Percentiles rank a stretch among this genome's conserved stretches.
These are phyloP conservation scores for Chloroceryle aenea DNA, from an alignment of 2,113 vertebrate species.

Conservation along the genomic window DNA sequence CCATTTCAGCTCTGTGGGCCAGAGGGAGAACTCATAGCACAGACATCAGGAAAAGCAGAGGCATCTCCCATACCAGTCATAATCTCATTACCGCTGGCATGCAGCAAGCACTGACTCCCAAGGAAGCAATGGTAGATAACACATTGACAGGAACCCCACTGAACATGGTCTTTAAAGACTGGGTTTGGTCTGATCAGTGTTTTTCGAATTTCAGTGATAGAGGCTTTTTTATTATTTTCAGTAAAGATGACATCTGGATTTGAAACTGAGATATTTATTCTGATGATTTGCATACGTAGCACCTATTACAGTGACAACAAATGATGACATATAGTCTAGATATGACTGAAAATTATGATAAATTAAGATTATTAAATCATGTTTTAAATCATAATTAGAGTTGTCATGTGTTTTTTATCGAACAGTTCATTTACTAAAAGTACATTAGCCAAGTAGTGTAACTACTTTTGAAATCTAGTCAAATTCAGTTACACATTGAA, in stretches of 20 bases:
- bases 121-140: not conserved
- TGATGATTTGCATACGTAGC: not conserved
- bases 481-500: not conserved
- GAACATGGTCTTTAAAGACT: not conserved
- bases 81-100: not conserved
- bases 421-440: not conserved
- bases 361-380: not conserved
- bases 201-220: not conserved
- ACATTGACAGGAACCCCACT: not conserved
- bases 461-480: not conserved
- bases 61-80: not conserved
- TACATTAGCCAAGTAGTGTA: not conserved
- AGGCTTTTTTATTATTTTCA: not conserved
- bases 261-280: not conserved
- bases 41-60: not conserved
- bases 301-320: not conserved
- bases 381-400: not conserved
- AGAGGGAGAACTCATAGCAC: not conserved
- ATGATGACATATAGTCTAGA: not conserved
- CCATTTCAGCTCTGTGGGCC: not conserved
- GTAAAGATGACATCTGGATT: not conserved
- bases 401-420: not conserved
- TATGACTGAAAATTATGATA: not conserved
- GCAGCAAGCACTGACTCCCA: not conserved
- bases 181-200: fast-evolving